Base-by-base conservation (phyloP, 2,113 vertebrate genomes). In the Holacanthus passer region DNA sequence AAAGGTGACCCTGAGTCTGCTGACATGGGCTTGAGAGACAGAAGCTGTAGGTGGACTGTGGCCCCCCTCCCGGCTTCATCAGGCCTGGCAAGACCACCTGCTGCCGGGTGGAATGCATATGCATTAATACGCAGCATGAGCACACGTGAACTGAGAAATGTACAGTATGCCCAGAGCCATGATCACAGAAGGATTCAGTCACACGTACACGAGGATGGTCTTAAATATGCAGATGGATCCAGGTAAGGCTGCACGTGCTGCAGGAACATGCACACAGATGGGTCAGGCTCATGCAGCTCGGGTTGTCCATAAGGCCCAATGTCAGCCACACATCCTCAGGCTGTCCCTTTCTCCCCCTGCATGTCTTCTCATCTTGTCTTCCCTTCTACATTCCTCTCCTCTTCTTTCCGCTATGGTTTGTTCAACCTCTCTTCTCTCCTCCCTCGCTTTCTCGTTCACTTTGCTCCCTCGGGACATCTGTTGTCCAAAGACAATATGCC, bases 51-150 rank as follows among this genome's bases (percentile, higher is more conserved):
- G 77, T 79, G 73, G 79, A 85, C 65, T 10, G 47, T 41, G 59
- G 65, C 69, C 81, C 71, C 74, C 87, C 45, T 8, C 75, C 70
- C 29, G 37, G 70, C 69, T 77, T 88, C 67, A 60, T 76, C 71
- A 43, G 74, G 64, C 69, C 55, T 65, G n/a, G 37, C 58, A 83
- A 62, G 87, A 79, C 87, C 86, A 87, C 89, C 87, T 90, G 87
- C 77, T 5, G 91, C 78, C 67, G 39, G 14, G 8, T 60, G 20
- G 73, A 65, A 92, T 94, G 81, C 92, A 92, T 94, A 93, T 93
- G 87, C 69, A 91, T 93, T 69, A 81, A 86, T 52, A 62, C 82
- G 4, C 83, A 85, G 83, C 83, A 11, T 79, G 37, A 24, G 66
- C 75, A 56, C 64, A 81, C 35, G 52, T 53, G 69, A 52, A 16